These are phyloP conservation scores for Cacatua alba DNA, from an alignment of 2,113 vertebrate genomes.

Conservation along the genomic window DNA sequence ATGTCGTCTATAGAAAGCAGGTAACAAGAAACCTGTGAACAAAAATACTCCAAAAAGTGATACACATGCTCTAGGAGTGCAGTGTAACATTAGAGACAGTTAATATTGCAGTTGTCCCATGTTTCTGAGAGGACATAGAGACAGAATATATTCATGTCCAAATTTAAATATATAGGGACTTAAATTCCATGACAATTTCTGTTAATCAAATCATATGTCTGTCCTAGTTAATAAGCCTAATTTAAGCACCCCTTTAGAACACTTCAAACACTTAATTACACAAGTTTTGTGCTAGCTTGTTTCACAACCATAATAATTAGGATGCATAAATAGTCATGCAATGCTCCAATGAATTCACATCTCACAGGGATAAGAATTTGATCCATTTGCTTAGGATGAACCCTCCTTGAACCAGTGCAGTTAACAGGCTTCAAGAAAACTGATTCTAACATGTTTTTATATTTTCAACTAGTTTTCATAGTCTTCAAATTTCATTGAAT, in stretches of 20 bases:
- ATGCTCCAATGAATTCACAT: neutral
- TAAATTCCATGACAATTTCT: neutral
- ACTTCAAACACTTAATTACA: neutral
- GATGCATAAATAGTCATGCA: neutral
- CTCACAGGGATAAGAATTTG: neutral
- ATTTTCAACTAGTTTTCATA: neutral
- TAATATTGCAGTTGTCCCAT: neutral
- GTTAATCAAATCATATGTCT: neutral
- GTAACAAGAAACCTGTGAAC: slow-evolving; percentile 17
- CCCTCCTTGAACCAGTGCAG: neutral
- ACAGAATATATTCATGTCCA: neutral
- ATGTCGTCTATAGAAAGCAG: neutral
- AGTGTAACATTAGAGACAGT: neutral
- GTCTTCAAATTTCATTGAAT: neutral
- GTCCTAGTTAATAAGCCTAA: neutral
- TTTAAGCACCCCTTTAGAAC: neutral
- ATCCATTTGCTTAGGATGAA: slow-evolving; percentile 5
- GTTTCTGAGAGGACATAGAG: neutral
- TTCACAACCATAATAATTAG: neutral
- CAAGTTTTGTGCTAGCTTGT: neutral
- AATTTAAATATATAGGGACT: neutral
- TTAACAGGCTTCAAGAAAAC: neutral
- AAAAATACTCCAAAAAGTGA: neutral
- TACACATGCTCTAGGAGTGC: neutral
- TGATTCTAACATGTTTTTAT: neutral